A percentile compares a stretch with the other conserved stretches of the same genome.
phyloP scores from a whole-genome alignment of 2,888 invertebrate genomes.

The Drosophila borborema region DNA sequence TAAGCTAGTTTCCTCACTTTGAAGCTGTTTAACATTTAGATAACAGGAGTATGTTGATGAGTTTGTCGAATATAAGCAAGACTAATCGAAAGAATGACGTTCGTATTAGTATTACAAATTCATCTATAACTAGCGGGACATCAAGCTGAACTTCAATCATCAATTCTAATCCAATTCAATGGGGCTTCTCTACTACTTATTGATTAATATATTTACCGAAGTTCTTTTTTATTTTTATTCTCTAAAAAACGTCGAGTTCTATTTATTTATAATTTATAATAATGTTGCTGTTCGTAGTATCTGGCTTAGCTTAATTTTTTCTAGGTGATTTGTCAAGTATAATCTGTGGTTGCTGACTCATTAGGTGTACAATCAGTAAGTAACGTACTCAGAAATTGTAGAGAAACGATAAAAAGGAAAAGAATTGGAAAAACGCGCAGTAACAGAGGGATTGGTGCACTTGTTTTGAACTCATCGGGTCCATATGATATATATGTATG shows the following conservation, averaged over 20 bases:
- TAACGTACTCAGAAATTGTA: conserved; percentile 34
- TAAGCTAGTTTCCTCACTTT: conserved; percentile 6
- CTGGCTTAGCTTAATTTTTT: conserved; percentile 4
- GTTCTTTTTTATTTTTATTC: neutral
- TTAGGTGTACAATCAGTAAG: conserved; percentile 44
- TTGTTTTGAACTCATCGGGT: conserved; percentile 12
- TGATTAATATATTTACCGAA: neutral
- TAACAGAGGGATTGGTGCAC: conserved; percentile 38
- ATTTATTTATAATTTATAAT: neutral
- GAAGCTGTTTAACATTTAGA: neutral
- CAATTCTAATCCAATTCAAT: neutral
- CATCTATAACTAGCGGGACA: too few relatives aligned
- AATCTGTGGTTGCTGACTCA: conserved; percentile 24
- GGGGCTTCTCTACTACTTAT: neutral
- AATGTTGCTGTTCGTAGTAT: conserved; percentile 13
- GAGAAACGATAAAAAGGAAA: conserved; percentile 19
- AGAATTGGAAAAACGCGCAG: conserved; percentile 29
- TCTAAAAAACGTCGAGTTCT: neutral
- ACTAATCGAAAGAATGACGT: neutral
- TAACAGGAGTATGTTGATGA: neutral
- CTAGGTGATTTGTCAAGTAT: conserved; percentile 29
- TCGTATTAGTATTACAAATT: too few relatives aligned
- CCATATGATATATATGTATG: conserved; percentile 18
- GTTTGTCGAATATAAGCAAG: neutral
- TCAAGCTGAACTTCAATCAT: neutral